These are phyloP conservation scores for Trichacis sp. DNA, from an alignment of 2,888 invertebrate genomes.

Conservation along the genomic window DNA sequence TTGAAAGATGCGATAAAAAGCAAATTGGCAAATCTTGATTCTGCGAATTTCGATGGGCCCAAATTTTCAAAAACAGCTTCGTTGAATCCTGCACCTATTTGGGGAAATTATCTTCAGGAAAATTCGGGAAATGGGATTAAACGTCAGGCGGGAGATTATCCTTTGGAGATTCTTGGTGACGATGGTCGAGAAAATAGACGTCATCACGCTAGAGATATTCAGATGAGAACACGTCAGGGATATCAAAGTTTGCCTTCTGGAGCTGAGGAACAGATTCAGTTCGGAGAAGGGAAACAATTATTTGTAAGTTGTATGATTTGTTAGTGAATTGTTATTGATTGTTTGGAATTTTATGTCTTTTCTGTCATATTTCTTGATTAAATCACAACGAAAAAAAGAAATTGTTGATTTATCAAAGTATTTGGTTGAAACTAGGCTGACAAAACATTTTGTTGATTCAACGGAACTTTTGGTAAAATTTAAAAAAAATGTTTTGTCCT, in stretches of 20 bases:
- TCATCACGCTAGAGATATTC: conserved; percentile 51
- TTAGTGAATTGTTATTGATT: no score
- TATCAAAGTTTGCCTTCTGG: conserved; percentile 65
- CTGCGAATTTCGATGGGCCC: conserved; percentile 28
- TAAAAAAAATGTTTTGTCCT: no score
- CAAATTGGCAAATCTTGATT: conserved; percentile 47
- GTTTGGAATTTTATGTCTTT: no score
- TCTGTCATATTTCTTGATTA: no score
- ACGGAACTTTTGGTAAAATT: no score
- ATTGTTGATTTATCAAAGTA: no score
- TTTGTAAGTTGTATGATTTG: no score
- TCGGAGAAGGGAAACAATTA: conserved; percentile 64
- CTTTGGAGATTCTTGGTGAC: conserved; percentile 1
- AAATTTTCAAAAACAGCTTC: conserved; percentile 35
- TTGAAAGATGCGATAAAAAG: conserved; percentile 56
- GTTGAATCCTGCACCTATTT: conserved; percentile 45
- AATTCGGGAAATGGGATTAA: conserved; percentile 29
- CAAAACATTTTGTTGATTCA: no score
- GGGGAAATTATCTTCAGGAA: conserved; percentile 49
- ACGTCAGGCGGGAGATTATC: conserved; percentile 45
- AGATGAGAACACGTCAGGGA: conserved; percentile 65
- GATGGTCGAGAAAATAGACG: conserved; percentile 13
- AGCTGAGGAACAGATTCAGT: conserved; percentile 60
- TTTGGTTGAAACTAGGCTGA: no score
- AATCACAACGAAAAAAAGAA: no score